These are phyloP conservation scores for Petaurus breviceps DNA, from an alignment of 2,113 vertebrate genomes.

Conservation along the genomic window DNA sequence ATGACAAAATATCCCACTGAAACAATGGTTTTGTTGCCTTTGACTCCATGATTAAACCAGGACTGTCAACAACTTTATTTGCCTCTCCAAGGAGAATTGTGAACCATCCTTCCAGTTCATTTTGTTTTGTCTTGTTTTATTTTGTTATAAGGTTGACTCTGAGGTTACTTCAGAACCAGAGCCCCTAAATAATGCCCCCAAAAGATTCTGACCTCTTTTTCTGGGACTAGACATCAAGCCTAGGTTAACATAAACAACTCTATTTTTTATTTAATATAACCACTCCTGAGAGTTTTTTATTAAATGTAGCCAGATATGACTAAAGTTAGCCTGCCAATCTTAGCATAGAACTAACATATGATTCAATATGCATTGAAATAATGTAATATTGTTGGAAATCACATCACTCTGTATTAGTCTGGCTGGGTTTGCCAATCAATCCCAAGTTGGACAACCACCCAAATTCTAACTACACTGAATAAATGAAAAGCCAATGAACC, in stretches of 20 bases:
- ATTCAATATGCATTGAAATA: too few relatives aligned
- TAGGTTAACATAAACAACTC: background rate
- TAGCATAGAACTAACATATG: too few relatives aligned
- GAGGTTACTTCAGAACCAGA: background rate
- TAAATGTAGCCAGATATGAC: background rate
- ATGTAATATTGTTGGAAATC: background rate
- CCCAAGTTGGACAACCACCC: background rate
- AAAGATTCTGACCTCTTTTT: background rate
- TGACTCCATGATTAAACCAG: background rate
- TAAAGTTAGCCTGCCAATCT: too few relatives aligned
- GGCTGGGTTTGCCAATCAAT: background rate
- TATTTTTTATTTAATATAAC: background rate
- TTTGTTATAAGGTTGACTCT: background rate
- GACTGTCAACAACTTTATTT: background rate
- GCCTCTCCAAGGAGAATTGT: background rate
- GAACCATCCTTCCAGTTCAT: background rate
- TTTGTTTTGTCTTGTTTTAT: background rate
- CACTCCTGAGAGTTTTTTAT: background rate
- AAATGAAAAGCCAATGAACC: background rate
- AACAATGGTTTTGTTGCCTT: background rate
- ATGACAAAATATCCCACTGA: background rate
- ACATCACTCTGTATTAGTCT: background rate
- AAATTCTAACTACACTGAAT: background rate
- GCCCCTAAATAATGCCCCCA: background rate
- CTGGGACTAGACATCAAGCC: background rate